phyloP scores from a whole-genome alignment of 2,113 vertebrate genomes.

The Porphyrio hochstetteri region DNA sequence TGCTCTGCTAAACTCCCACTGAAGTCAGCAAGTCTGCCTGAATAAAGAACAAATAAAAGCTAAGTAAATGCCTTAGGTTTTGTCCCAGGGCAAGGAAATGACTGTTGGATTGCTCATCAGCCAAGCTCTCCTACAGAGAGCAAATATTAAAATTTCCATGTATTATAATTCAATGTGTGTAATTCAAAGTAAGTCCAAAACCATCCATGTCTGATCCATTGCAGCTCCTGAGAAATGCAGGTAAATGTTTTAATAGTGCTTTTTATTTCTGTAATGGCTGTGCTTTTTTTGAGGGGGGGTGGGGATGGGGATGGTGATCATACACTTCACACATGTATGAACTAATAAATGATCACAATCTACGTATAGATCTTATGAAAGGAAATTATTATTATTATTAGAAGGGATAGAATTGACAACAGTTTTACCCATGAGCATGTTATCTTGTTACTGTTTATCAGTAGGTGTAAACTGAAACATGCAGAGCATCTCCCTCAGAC shows the following conservation, averaged over 20 bases:
- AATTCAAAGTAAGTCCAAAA: background rate
- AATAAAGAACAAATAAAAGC: conserved; percentile 41
- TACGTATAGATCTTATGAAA: background rate
- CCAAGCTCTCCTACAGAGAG: background rate
- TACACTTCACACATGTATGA: background rate
- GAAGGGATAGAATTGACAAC: background rate
- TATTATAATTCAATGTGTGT: background rate
- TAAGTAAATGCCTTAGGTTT: conserved; percentile 19
- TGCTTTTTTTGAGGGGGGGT: background rate
- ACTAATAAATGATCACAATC: background rate
- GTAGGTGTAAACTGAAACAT: background rate
- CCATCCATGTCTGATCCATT: background rate
- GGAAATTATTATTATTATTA: background rate
- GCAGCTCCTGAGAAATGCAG: background rate
- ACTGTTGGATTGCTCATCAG: conserved; percentile 6
- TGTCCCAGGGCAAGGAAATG: background rate
- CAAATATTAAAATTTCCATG: conserved; percentile 1
- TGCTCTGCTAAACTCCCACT: background rate
- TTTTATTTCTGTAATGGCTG: background rate
- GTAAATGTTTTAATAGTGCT: background rate
- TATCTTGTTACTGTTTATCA: background rate
- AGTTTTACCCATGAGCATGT: background rate
- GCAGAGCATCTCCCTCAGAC: background rate
- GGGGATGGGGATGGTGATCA: background rate
- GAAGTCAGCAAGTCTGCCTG: conserved; percentile 43